Evolutionary conservation across 2,888 invertebrate genomes (phyloP).

Genomic region (Stictocephala bisonia): DNA sequence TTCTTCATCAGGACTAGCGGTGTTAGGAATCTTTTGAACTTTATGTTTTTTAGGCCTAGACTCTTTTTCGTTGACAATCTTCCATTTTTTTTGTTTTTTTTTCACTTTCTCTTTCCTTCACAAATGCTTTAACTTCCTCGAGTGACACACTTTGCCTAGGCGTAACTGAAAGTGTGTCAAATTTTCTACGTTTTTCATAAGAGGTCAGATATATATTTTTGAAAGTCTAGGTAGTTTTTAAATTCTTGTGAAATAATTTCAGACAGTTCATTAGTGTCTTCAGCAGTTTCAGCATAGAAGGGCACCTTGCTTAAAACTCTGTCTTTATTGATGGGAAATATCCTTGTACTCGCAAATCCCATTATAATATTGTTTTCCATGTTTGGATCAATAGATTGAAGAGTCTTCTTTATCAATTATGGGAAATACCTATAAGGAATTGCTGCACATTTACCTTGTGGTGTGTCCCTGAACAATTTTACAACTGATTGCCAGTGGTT

Average conservation of each 20-base stretch:
- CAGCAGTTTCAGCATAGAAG: neutral
- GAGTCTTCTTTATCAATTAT: neutral
- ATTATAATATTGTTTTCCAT: neutral
- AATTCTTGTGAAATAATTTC: constrained; percentile 17
- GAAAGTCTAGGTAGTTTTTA: neutral
- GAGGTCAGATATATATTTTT: neutral
- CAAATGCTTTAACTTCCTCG: neutral
- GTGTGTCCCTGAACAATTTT: constrained; percentile 5
- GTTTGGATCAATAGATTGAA: neutral
- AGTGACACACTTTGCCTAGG: constrained; percentile 14
- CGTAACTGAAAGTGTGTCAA: neutral
- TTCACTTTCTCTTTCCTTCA: neutral
- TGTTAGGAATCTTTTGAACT: too few relatives aligned
- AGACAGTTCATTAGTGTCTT: neutral
- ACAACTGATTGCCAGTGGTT: constrained; percentile 48
- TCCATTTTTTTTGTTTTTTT: constrained; percentile 30
- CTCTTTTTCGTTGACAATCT: too few relatives aligned
- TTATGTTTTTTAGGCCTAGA: too few relatives aligned
- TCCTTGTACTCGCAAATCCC: neutral
- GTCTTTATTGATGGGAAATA: constrained; percentile 12
- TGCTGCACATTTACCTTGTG: neutral
- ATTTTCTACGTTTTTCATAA: neutral
- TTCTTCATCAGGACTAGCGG: too few relatives aligned
- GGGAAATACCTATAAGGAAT: neutral
- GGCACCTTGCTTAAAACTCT: neutral